These are phyloP conservation scores for Polydrusus pterygomalis DNA, from an alignment of 2,888 invertebrate species.

Conservation along the genomic window DNA sequence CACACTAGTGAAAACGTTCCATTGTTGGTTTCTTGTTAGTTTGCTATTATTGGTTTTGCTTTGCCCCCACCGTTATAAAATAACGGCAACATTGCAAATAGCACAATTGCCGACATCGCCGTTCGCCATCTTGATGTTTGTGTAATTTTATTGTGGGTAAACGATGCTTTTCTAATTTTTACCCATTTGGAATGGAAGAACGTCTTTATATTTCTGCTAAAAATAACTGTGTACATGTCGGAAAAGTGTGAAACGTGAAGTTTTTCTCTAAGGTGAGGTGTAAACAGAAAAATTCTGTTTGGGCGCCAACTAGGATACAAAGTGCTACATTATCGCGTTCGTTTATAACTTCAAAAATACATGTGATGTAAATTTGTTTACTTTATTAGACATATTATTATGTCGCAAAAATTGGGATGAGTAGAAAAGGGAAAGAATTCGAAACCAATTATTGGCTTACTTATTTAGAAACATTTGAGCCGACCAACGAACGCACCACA, in stretches of 20 bases:
- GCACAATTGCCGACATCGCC: conserved; percentile 10
- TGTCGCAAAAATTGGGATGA: background rate
- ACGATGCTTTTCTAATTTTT: conserved; percentile 48
- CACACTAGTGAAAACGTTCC: background rate
- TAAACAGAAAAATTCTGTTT: conserved; percentile 30
- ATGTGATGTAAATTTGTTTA: background rate
- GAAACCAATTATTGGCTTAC: background rate
- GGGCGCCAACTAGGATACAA: conserved; percentile 49
- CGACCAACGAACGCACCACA: background rate
- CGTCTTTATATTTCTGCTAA: conserved; percentile 15
- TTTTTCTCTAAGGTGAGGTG: conserved; percentile 40
- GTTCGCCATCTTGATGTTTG: conserved; percentile 49
- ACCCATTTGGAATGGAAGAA: conserved; percentile 48
- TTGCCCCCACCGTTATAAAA: conserved; percentile 11
- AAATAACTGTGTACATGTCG: conserved; percentile 32
- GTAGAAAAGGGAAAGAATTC: conserved; percentile 12
- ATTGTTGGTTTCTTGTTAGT: background rate
- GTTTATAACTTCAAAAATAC: background rate
- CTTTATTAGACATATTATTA: conserved; percentile 9
- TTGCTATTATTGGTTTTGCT: background rate
- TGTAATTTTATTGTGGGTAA: conserved; percentile 13
- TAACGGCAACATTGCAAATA: conserved; percentile 35
- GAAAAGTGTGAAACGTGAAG: conserved; percentile 35
- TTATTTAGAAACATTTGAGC: too few species aligned
- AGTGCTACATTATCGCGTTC: conserved; percentile 23